phyloP scores from a whole-genome alignment of 2,888 invertebrate species.

The Diaperis boleti region DNA sequence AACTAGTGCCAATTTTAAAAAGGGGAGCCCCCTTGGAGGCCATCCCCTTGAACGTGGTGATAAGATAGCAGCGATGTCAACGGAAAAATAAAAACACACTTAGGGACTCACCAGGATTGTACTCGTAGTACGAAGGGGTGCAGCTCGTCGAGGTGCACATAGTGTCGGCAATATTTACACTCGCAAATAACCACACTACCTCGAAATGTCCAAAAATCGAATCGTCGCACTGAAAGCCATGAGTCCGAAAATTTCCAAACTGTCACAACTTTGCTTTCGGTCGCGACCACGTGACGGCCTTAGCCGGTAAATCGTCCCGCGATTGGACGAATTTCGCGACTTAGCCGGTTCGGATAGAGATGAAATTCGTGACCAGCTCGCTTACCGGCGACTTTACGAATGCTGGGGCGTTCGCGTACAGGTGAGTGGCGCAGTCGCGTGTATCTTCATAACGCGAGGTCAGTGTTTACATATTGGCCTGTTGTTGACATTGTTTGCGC shows the following conservation, averaged over 20 bases:
- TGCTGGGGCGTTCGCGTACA: constrained; percentile 55
- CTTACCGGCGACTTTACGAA: constrained; percentile 50
- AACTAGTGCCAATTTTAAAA: too few relatives aligned
- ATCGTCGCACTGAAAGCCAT: constrained; percentile 21
- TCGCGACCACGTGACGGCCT: constrained; percentile 18
- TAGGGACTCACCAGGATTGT: constrained; percentile 45
- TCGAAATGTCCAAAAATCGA: constrained; percentile 37
- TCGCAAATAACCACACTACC: constrained; percentile 37
- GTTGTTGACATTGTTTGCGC: constrained; percentile 48
- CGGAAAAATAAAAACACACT: too few relatives aligned
- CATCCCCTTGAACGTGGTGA: background rate
- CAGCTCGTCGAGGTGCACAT: constrained; percentile 48
- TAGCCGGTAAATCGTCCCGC: background rate
- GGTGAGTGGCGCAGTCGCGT: constrained; percentile 61
- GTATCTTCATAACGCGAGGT: constrained; percentile 59
- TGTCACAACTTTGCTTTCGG: background rate
- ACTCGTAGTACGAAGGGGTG: constrained; percentile 46
- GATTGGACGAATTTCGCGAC: background rate
- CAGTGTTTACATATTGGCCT: constrained; percentile 57
- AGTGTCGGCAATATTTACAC: constrained; percentile 26
- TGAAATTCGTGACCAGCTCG: constrained; percentile 48
- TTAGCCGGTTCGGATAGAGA: constrained; percentile 32
- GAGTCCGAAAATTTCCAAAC: background rate
- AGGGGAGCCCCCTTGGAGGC: too few relatives aligned
- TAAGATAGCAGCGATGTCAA: too few relatives aligned